Conservation (phyloP, 2,888 invertebrate species). For the Camponotus fellah region DNA sequence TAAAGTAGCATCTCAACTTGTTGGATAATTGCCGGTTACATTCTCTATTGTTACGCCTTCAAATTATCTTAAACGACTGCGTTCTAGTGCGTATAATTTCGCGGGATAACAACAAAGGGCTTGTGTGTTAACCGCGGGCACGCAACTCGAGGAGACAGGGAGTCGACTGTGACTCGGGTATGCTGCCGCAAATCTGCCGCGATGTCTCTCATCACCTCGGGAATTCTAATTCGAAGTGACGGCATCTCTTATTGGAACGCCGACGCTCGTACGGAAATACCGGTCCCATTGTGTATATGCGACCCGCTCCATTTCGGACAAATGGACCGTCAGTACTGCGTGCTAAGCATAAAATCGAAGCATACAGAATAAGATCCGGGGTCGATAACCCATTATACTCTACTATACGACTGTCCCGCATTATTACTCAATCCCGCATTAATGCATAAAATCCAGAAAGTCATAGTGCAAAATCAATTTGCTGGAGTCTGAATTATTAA, state of each 20-base stretch:
- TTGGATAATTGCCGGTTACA: background rate
- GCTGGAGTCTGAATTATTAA: background rate
- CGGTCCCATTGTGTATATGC: conserved; percentile 57
- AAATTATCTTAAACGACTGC: background rate
- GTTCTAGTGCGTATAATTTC: conserved; percentile 2
- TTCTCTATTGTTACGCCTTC: background rate
- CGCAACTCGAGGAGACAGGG: background rate
- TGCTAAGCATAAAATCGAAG: conserved; percentile 17
- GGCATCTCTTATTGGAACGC: conserved; percentile 58
- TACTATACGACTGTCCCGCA: background rate
- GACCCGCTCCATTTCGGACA: conserved; percentile 53
- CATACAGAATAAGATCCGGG: conserved; percentile 35
- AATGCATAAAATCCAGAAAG: background rate
- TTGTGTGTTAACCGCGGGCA: background rate
- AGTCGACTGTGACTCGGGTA: conserved; percentile 42
- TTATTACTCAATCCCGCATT: background rate
- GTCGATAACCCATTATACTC: conserved; percentile 25
- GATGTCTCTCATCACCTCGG: conserved; percentile 32
- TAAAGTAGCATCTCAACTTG: background rate
- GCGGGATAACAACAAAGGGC: background rate
- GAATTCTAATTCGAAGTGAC: conserved; percentile 69
- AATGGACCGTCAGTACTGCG: conserved; percentile 62
- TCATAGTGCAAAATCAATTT: background rate
- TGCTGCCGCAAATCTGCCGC: conserved; percentile 61
- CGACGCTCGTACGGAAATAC: conserved; percentile 59